Percentiles rank a stretch among this genome's conserved stretches.
phyloP scores from a whole-genome alignment of 2,888 invertebrate genomes.

The Diploptera punctata region DNA sequence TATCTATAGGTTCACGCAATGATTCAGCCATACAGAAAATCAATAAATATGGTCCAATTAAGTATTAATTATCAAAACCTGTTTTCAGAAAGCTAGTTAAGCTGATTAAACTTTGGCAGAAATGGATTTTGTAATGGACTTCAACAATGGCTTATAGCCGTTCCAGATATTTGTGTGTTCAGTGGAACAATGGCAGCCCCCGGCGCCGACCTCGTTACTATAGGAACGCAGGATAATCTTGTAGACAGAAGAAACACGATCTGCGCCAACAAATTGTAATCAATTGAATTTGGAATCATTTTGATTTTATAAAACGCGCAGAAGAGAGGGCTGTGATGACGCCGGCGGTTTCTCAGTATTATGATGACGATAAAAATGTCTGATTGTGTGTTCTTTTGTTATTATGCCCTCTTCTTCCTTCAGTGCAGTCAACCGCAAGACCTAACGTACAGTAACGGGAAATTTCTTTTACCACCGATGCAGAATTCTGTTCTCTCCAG shows the following conservation, averaged over 20 bases:
- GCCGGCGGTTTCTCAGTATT: slow-evolving; percentile 10
- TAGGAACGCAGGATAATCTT: slow-evolving; percentile 29
- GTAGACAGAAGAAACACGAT: slow-evolving; percentile 30
- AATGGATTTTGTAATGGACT: too few relatives aligned
- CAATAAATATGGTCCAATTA: too few relatives aligned
- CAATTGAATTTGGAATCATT: slow-evolving; percentile 33
- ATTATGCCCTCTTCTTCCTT: neutral
- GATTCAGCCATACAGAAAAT: too few relatives aligned
- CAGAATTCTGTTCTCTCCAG: too few relatives aligned
- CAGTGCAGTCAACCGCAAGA: too few relatives aligned
- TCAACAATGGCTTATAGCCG: too few relatives aligned
- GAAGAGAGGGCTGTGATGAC: slow-evolving; percentile 4
- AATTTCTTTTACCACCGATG: too few relatives aligned
- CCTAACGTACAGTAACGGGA: too few relatives aligned
- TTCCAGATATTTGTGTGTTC: neutral
- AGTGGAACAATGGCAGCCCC: neutral
- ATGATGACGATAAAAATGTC: slow-evolving; percentile 18
- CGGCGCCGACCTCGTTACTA: slow-evolving; percentile 13
- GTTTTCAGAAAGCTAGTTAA: too few relatives aligned
- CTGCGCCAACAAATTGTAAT: slow-evolving; percentile 31
- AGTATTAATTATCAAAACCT: too few relatives aligned
- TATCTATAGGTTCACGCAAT: too few relatives aligned
- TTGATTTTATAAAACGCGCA: slow-evolving; percentile 26
- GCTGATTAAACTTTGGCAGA: too few relatives aligned
- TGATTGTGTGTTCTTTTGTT: slow-evolving; percentile 18